Percentiles rank a stretch among this genome's conserved stretches.
Conservation (phyloP, 1,140 invertebrate genomes). For the Muscidifurax raptorellus region DNA sequence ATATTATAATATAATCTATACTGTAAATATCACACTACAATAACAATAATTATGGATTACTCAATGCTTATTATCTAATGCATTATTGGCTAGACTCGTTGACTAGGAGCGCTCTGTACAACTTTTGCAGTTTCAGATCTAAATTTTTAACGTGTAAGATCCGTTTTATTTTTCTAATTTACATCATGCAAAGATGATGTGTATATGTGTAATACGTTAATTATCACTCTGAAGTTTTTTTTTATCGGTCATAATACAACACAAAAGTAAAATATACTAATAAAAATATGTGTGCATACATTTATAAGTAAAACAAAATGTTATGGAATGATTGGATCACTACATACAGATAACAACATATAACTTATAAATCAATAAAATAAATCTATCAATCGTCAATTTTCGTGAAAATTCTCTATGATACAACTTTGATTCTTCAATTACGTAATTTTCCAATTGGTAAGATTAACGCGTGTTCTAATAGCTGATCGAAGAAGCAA, state of each 20-base stretch:
- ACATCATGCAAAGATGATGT: conserved; percentile 5
- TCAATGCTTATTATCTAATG: conserved; percentile 52
- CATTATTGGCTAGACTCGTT: conserved; percentile 59
- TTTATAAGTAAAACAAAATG: background rate
- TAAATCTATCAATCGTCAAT: background rate
- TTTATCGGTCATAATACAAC: background rate
- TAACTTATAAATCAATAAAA: background rate
- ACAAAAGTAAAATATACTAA: background rate
- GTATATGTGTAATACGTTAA: background rate
- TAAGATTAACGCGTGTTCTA: background rate
- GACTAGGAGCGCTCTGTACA: conserved; percentile 59
- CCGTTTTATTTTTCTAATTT: conserved; percentile 4
- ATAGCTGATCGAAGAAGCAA: background rate
- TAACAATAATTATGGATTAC: conserved; percentile 51
- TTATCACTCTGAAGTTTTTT: conserved; percentile 1
- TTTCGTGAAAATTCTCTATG: background rate
- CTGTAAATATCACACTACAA: conserved; percentile 42
- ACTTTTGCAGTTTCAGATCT: conserved; percentile 17
- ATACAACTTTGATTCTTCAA: background rate
- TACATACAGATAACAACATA: conserved; percentile 10
- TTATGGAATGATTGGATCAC: background rate
- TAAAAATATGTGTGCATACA: background rate
- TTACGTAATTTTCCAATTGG: background rate
- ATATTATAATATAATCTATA: conserved; percentile 44
- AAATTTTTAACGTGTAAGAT: conserved; percentile 14